Evolutionary conservation across 2,888 invertebrate genomes (phyloP).

Genomic region (Tachina fera): DNA sequence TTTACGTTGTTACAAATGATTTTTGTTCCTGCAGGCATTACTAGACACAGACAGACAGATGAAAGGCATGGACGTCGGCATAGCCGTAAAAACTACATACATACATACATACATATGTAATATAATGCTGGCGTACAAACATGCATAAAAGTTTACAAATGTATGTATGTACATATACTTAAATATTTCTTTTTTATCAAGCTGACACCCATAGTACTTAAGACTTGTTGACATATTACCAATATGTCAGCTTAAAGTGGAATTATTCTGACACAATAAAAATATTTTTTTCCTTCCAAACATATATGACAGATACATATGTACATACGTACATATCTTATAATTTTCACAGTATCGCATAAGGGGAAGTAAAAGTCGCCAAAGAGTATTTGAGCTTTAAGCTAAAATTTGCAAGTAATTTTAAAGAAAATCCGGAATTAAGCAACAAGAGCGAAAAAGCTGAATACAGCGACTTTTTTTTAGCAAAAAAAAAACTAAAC

Average conservation of each 20-base stretch:
- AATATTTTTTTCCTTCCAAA: conserved; percentile 17
- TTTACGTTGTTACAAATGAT: conserved; percentile 14
- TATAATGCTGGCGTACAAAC: conserved; percentile 14
- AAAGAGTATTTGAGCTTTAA: neutral
- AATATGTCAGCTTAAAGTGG: conserved; percentile 60
- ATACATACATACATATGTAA: conserved; percentile 27
- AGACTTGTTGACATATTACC: conserved; percentile 58
- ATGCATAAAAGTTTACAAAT: neutral
- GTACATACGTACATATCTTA: neutral
- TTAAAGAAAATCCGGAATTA: no score
- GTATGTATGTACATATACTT: neutral
- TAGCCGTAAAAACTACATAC: conserved; percentile 38
- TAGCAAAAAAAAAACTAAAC: no score
- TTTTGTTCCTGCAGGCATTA: conserved; percentile 34
- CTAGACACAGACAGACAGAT: conserved; percentile 11
- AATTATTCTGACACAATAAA: conserved; percentile 48
- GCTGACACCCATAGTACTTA: conserved; percentile 54
- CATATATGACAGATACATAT: neutral
- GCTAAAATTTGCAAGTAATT: neutral
- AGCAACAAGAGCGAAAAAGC: no score
- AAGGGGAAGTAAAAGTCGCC: neutral
- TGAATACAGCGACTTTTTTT: no score
- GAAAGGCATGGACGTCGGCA: neutral
- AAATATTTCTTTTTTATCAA: conserved; percentile 13
- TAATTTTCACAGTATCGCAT: neutral